Evolutionary conservation across 2,888 invertebrate genomes (phyloP).

Genomic region (Hyalella azteca): DNA sequence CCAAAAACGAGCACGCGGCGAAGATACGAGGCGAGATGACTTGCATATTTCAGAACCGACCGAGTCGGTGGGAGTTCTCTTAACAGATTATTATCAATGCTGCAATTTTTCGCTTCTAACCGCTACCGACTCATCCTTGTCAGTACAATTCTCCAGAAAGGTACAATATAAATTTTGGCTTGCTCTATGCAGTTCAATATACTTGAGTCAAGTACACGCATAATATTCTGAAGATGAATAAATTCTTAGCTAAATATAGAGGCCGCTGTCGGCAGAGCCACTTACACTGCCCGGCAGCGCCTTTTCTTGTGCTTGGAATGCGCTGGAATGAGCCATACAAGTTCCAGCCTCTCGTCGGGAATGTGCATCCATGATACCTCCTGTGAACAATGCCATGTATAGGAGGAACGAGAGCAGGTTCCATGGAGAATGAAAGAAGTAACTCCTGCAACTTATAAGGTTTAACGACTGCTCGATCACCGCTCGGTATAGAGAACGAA

Average conservation of each 20-base stretch:
- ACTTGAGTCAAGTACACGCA: too few relatives aligned
- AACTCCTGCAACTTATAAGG: neutral
- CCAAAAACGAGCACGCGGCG: too few relatives aligned
- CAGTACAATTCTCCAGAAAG: too few relatives aligned
- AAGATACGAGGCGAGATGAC: too few relatives aligned
- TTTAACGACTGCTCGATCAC: neutral
- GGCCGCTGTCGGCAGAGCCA: neutral
- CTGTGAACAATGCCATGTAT: neutral
- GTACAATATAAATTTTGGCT: too few relatives aligned
- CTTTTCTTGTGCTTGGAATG: neutral
- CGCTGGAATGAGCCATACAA: constrained; percentile 11
- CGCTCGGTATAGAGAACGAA: neutral
- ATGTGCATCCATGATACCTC: neutral
- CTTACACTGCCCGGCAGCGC: neutral
- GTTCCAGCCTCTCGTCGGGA: neutral
- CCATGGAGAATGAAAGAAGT: neutral
- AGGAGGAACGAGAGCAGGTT: neutral
- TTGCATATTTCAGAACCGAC: too few relatives aligned
- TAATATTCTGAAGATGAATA: neutral
- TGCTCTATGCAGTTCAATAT: too few relatives aligned
- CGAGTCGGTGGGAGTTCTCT: too few relatives aligned
- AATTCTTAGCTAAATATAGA: neutral
- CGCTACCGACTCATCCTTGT: too few relatives aligned
- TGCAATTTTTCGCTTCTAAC: too few relatives aligned
- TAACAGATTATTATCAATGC: too few relatives aligned